phyloP scores from a whole-genome alignment of 2,888 invertebrate genomes.

The Sesamia inferens region DNA sequence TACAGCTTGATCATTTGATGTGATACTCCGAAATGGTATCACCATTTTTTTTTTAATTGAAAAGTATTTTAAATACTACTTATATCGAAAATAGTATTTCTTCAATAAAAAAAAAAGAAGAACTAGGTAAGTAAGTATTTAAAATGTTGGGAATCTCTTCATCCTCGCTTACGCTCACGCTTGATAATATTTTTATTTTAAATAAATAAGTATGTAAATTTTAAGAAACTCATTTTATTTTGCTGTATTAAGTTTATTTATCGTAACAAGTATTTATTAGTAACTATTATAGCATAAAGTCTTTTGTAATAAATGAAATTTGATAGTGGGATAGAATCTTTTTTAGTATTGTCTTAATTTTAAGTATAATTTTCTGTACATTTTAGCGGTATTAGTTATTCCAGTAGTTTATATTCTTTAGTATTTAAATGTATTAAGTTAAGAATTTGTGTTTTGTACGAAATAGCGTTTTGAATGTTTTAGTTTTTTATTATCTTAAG shows the following conservation, averaged over 20 bases:
- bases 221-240: background rate
- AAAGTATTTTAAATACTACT: background rate
- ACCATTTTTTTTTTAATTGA: background rate
- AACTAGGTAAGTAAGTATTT: too few species aligned
- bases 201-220: background rate
- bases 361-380: background rate
- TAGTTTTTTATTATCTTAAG: background rate
- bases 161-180: background rate
- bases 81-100: background rate
- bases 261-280: conserved; percentile 6
- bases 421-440: background rate
- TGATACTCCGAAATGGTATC: background rate
- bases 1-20: background rate
- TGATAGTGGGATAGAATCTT: conserved; percentile 78
- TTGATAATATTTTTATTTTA: background rate
- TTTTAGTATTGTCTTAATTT: conserved; percentile 11
- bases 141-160: conserved; percentile 10
- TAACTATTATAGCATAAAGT: background rate
- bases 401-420: background rate
- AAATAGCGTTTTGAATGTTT: background rate
- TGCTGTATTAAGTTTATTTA: conserved; percentile 13
- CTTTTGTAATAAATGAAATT: conserved; percentile 38
- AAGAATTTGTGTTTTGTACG: background rate
- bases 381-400: background rate
- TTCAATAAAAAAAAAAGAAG: background rate